Conservation (phyloP, 2,797 vertebrate species). For the Sebastes hopkinsi region DNA sequence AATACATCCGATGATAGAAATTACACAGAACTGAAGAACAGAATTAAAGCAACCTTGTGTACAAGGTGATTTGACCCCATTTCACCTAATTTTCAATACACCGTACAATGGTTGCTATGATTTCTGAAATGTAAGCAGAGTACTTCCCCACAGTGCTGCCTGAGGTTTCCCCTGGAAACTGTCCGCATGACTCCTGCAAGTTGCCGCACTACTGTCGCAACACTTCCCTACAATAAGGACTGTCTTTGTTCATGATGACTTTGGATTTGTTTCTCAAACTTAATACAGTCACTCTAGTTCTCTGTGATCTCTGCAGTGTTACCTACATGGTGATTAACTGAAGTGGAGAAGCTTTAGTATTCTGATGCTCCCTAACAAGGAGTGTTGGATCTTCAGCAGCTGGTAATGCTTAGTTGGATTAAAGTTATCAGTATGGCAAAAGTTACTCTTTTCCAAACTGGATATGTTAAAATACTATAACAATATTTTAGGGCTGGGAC, state of each 20-base stretch:
- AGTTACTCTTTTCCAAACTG: not conserved
- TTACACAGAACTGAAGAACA: not conserved
- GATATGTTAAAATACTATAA: not conserved
- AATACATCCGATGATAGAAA: not conserved
- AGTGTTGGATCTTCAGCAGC: no score
- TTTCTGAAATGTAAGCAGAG: not conserved
- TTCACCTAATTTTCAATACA: not conserved
- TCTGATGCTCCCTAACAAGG: no score
- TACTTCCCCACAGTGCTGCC: not conserved
- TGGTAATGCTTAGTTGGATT: not conserved
- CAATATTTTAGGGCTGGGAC: not conserved
- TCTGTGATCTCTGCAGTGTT: not conserved
- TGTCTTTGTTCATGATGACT: constrained; percentile 1
- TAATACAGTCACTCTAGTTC: not conserved
- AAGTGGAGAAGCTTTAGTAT: not conserved
- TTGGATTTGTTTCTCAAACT: not conserved
- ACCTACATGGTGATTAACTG: not conserved
- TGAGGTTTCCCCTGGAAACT: not conserved
- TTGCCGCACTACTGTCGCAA: not conserved
- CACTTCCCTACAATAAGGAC: not conserved
- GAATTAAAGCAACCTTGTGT: not conserved
- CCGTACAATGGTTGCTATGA: not conserved
- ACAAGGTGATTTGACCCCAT: not conserved
- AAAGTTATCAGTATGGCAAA: not conserved
- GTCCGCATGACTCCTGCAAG: constrained; percentile 19